Evolutionary conservation across 2,113 vertebrate genomes (phyloP), one percentile per base, ranked within the genome.

Genomic region (Nibea coibor): DNA sequence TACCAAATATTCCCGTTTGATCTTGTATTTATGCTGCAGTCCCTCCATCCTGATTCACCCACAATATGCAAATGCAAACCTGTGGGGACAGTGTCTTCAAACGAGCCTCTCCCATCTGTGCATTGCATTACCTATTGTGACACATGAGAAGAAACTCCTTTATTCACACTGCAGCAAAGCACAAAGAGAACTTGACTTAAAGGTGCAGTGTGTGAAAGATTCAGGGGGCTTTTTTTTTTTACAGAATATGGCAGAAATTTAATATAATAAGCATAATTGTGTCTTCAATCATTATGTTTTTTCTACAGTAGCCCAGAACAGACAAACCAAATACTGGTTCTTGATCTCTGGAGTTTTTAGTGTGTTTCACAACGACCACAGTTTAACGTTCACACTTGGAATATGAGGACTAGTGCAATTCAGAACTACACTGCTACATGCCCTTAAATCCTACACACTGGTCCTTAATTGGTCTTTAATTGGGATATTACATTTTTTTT

Each of bases 11-110:
- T 79, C 56, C 24, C 42, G 47, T 88, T 89, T 87, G 80, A 86
- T 72, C 70, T 80, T 50, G 31, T 72, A 54, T 83, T 85, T 83
- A 76, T 80, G 50, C 65, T 67, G 51, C 53, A 63, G 43, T 45
- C 14, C 4, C 35, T 70, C 45, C 7, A 53, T 70, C 19, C 77
- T 31, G 47, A 65, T 58, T 45, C 47, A 77, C 39, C 71, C 61
- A 61, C 53, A 59, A 51, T 65, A 87, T 89, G 83, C 68, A 87
- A 90, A 90, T 88, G 7, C n/a, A 58, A 53, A 73, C 81, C 85
- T 78, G 16, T 74, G 56, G 85, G 80, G 85, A 86, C 39, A 42
- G 42, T 47, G 71, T 75, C 63, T 81, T 86, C 87, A 89, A 86
- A 90, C 45, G 2, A 80, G 64, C 59, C 19, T 42, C 42, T 78